Conservation (phyloP, 2,113 vertebrate genomes). For the Mustela lutreola region DNA sequence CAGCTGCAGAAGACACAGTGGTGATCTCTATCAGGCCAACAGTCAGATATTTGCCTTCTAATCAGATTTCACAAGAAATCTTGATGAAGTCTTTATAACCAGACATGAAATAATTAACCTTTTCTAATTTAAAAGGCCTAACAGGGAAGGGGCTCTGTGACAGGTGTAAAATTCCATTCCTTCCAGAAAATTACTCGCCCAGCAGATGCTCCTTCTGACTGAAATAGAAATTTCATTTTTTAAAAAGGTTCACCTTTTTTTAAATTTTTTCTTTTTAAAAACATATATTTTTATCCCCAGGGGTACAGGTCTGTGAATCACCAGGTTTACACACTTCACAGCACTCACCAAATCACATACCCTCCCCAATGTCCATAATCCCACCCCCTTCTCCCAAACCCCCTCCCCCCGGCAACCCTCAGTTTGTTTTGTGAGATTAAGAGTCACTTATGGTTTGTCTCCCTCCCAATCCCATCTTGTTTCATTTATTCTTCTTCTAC, state of each 20-base stretch:
- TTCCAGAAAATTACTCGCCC: conserved; percentile 69
- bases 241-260: conserved; percentile 36
- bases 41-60: conserved; percentile 67
- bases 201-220: conserved; percentile 64
- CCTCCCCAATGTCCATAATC: too few relatives aligned
- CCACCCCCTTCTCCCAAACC: too few relatives aligned
- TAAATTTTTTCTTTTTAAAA: too few relatives aligned
- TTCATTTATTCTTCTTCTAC: too few relatives aligned
- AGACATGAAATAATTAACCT: conserved; percentile 77
- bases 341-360: too few relatives aligned
- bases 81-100: conserved; percentile 66
- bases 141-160: conserved; percentile 61
- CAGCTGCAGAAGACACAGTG: conserved; percentile 32
- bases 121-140: conserved; percentile 73
- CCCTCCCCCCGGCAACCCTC: too few relatives aligned
- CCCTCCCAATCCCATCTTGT: too few relatives aligned
- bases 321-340: too few relatives aligned
- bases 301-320: too few relatives aligned
- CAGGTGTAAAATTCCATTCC: conserved; percentile 73
- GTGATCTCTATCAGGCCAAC: conserved; percentile 49
- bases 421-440: too few relatives aligned
- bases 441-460: too few relatives aligned
- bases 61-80: conserved; percentile 60
- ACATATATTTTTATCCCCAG: too few relatives aligned
- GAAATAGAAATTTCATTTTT: conserved; percentile 60